Evolutionary conservation across 2,888 invertebrate genomes (phyloP).

Genomic region (Epistrophe eligans): DNA sequence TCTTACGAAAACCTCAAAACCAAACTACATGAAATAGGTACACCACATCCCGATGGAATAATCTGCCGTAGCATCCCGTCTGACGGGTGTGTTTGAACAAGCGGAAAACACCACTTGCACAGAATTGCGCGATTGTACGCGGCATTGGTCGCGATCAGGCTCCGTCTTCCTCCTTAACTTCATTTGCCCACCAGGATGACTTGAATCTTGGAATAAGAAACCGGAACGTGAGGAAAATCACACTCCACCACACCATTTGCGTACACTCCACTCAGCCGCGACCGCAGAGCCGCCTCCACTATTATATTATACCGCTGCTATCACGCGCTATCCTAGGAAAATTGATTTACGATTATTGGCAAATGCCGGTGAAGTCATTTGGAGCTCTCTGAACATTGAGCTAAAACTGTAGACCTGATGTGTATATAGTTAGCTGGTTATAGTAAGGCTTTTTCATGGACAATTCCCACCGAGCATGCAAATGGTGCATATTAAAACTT

Average conservation of each 20-base stretch:
- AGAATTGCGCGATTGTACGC: slow-evolving; percentile 44
- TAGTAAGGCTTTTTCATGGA: slow-evolving; percentile 69
- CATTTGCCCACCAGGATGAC: neutral
- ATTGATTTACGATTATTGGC: slow-evolving; percentile 76
- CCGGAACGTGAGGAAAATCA: slow-evolving; percentile 72
- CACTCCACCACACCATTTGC: slow-evolving; percentile 54
- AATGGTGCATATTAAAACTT: slow-evolving; percentile 62
- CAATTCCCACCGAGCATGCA: slow-evolving; percentile 70
- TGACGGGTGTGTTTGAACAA: slow-evolving; percentile 67
- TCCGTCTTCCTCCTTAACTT: slow-evolving; percentile 3
- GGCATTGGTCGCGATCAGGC: neutral
- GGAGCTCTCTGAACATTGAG: slow-evolving; percentile 58
- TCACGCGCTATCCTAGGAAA: slow-evolving; percentile 70
- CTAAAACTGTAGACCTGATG: slow-evolving; percentile 45
- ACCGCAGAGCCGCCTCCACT: neutral
- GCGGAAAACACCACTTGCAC: slow-evolving; percentile 68
- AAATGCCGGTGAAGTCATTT: slow-evolving; percentile 75
- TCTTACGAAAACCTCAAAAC: slow-evolving; percentile 30
- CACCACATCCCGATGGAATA: slow-evolving; percentile 51
- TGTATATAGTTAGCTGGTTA: slow-evolving; percentile 52
- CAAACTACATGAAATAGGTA: slow-evolving; percentile 19
- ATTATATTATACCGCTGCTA: slow-evolving; percentile 39
- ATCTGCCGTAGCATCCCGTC: slow-evolving; percentile 58
- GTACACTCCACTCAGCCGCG: neutral
- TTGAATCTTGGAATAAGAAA: slow-evolving; percentile 45